phyloP scores from a whole-genome alignment of 2,888 invertebrate genomes.

The Amblyjoppa proteus region DNA sequence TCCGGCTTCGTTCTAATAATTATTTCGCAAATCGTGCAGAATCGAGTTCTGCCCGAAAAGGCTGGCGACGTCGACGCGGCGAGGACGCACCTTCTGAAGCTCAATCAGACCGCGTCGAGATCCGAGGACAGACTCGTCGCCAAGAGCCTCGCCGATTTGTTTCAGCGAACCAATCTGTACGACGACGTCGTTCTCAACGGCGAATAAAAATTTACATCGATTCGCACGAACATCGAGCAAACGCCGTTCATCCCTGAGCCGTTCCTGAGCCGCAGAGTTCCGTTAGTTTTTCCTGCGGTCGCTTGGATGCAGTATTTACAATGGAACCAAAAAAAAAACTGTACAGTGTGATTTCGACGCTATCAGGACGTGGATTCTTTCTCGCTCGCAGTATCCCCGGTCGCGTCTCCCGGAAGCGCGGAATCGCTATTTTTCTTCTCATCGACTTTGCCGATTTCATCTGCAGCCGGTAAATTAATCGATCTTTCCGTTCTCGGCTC shows the following conservation, averaged over 20 bases:
- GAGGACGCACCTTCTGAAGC: slow-evolving; percentile 76
- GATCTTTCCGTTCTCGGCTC: slow-evolving; percentile 56
- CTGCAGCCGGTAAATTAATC: not conserved
- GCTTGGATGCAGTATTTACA: slow-evolving; percentile 30
- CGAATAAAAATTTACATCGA: slow-evolving; percentile 34
- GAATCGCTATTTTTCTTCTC: not conserved
- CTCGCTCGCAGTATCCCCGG: slow-evolving; percentile 12
- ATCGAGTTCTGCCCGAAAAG: slow-evolving; percentile 82
- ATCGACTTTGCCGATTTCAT: not conserved
- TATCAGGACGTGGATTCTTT: slow-evolving; percentile 25
- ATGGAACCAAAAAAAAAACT: not conserved
- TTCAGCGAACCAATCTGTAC: slow-evolving; percentile 74
- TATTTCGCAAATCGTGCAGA: slow-evolving; percentile 71
- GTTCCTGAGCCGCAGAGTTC: not conserved
- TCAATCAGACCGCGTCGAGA: slow-evolving; percentile 73
- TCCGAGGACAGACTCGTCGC: slow-evolving; percentile 77
- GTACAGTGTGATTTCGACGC: not conserved
- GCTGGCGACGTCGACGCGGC: slow-evolving; percentile 80
- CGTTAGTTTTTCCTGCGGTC: not conserved
- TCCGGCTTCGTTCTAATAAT: not conserved
- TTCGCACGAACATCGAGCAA: slow-evolving; percentile 5
- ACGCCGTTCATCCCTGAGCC: not conserved
- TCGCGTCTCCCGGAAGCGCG: not conserved
- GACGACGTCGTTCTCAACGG: slow-evolving; percentile 66
- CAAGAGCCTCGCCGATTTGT: slow-evolving; percentile 75